phyloP scores from a whole-genome alignment of 2,888 invertebrate species.

The Cephalotes varians region DNA sequence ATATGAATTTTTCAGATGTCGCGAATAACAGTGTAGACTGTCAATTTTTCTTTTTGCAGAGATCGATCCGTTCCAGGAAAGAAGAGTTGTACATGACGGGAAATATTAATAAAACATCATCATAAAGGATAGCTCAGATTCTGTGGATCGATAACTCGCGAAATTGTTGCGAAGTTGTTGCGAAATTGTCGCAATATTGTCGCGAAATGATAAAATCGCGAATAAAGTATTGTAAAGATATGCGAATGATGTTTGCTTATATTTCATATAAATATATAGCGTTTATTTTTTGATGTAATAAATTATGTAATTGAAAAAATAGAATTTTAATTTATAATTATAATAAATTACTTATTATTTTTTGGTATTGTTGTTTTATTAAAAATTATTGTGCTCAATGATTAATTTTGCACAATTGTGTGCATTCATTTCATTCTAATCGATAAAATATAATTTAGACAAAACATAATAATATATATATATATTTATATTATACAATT shows the following conservation, averaged over 20 bases:
- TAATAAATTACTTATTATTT: neutral
- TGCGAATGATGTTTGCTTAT: neutral
- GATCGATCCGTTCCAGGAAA: neutral
- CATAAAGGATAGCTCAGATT: neutral
- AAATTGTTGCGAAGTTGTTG: neutral
- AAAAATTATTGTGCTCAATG: neutral
- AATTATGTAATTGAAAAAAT: neutral
- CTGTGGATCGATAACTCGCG: neutral
- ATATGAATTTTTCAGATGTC: slow-evolving; percentile 45
- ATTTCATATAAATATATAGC: neutral
- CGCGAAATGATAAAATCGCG: too few species aligned
- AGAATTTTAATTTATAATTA: neutral
- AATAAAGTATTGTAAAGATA: neutral
- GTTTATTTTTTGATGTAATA: neutral
- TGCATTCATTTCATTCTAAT: neutral
- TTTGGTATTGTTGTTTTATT: neutral
- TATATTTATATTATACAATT: neutral
- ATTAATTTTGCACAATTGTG: neutral
- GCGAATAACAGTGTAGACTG: neutral
- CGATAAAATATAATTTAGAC: neutral
- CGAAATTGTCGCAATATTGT: neutral
- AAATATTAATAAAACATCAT: neutral
- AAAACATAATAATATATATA: neutral
- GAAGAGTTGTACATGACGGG: neutral
- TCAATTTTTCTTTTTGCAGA: neutral